Conservation (phyloP, 1,140 invertebrate species). For the Drosophila tsacasi region DNA sequence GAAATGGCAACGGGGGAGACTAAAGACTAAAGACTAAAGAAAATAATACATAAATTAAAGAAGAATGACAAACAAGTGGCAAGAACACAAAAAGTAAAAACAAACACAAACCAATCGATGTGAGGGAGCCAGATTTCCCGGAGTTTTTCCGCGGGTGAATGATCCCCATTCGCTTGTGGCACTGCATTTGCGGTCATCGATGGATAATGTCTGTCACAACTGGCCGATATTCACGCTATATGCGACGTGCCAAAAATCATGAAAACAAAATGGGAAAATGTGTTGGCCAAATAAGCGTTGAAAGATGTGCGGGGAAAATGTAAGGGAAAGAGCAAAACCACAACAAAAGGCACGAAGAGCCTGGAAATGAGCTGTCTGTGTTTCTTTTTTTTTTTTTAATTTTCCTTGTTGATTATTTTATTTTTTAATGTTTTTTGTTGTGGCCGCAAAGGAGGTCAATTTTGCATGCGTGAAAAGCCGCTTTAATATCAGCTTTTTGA, state of each 20-base stretch:
- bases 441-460: conserved; percentile 50
- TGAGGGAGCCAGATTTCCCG: conserved; percentile 3
- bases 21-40: conserved; percentile 14
- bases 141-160: conserved; percentile 19
- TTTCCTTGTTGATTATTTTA: conserved; percentile 3
- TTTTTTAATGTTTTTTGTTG: neutral
- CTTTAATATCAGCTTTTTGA: neutral
- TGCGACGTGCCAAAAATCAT: conserved; percentile 78
- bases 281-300: conserved; percentile 27
- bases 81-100: conserved; percentile 3
- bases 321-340: conserved; percentile 8
- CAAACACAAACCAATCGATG: conserved; percentile 13
- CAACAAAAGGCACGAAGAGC: conserved; percentile 14
- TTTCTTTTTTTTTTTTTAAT: conserved; percentile 1
- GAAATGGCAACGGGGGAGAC: conserved; percentile 3
- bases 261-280: conserved; percentile 44
- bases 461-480: conserved; percentile 29
- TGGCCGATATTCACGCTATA: conserved; percentile 21
- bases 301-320: neutral
- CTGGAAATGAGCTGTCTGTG: conserved; percentile 48
- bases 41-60: conserved; percentile 33
- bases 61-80: conserved; percentile 66
- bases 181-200: conserved; percentile 26
- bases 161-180: conserved; percentile 5
- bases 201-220: conserved; percentile 32